Evolutionary conservation across 2,797 vertebrate genomes (phyloP), one percentile per base, ranked within the genome.

Genomic region (Smutsia temminckii): DNA sequence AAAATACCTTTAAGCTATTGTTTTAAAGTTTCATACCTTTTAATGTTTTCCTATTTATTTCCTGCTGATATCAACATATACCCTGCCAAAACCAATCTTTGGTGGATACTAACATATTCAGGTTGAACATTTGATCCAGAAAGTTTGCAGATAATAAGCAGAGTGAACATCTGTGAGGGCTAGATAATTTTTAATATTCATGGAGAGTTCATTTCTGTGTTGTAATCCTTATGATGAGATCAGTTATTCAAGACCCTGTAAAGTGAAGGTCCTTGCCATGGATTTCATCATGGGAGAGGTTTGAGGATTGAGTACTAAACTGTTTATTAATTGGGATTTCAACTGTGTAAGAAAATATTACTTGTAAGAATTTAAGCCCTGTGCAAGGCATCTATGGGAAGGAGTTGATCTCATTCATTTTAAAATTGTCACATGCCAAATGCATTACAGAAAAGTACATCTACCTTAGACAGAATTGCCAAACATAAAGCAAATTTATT

Each of bases 1-100:
- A 98, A 98, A 98, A 98, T 91, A 98, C 97, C 98, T 98, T 98
- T 97, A 98, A 98, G 98, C 98, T 98, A 98, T 98, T 98, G 98
- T 98, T 98, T 98, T 98, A 98, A 98, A 98, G 89, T 98, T 98
- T 98, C 97, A 97, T 97, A 98, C 95, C 96, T 98, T 98, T 98
- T 98, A 98, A 98, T 97, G 98, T 96, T 98, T 98, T 98, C 89
- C 90, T 97, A 97, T 98, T 98, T 98, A 98, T 98, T 98, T 98
- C 98, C 98, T 98, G 97, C 97, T 98, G 98, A 97, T 98, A 98
- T 96, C 97, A 98, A 98, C 98, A 98, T 95, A 97, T 91, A 98
- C 64, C 80, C 97, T 98, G 97, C 97, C 98, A 98, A 98, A 98
- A 98, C 97, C 96, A 98, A 98, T 98, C 96, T 98, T 98, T 96